Evolutionary conservation across 2,797 vertebrate species (phyloP).

Genomic region (Pantherophis vulpinus): DNA sequence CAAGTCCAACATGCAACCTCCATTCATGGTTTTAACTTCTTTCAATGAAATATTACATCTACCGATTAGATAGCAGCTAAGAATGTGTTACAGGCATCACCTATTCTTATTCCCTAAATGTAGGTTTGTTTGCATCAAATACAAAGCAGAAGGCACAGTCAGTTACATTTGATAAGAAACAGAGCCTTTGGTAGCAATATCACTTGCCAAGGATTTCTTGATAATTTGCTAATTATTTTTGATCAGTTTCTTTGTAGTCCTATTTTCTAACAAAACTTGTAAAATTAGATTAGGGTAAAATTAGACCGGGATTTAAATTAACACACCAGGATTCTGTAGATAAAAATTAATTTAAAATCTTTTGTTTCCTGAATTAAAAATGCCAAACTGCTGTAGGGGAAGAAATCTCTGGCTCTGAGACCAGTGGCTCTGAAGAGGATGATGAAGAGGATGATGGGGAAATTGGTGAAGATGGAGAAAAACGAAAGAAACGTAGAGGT

Average conservation of each 20-base stretch:
- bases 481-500: constrained; percentile 87
- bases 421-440: constrained; percentile 88
- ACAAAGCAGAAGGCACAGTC: neutral
- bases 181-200: neutral
- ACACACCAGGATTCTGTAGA: neutral
- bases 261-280: neutral
- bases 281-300: neutral
- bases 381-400: constrained; percentile 79
- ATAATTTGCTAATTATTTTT: neutral
- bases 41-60: constrained; percentile 34
- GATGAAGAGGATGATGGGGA: constrained; percentile 90
- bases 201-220: neutral
- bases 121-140: neutral
- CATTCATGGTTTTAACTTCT: neutral
- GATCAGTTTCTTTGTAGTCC: neutral
- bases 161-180: neutral
- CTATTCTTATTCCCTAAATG: fast-evolving
- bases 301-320: neutral
- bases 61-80: constrained; percentile 62
- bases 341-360: neutral
- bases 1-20: neutral
- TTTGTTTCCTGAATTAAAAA: neutral
- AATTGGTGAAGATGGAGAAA: constrained; percentile 84
- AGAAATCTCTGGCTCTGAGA: constrained; percentile 96
- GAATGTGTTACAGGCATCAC: neutral